Base-by-base conservation (phyloP, 2,888 invertebrate genomes). In the Tromatobia lineatoria region DNA sequence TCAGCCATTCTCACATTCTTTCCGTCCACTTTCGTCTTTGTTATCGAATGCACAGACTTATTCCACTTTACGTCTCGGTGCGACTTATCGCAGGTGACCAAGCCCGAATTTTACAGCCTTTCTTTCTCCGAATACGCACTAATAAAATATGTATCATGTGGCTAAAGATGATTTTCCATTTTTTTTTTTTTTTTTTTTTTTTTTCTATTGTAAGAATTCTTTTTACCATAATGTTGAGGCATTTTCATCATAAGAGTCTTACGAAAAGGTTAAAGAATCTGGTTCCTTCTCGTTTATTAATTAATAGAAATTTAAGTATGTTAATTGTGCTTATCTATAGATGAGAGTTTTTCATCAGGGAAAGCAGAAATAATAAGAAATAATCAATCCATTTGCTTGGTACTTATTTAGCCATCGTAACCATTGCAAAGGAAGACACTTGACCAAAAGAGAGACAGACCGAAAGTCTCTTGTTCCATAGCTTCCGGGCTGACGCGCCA, bases 401-500 rank as follows among this genome's bases (percentile, higher is more conserved):
- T 45, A 45, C 2, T 11, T 45, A 45, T 45, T 45, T 45, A 1
- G 2, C 2, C 45, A 15, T 45, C 15, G 15, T 45, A 45, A 45
- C 45, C 15, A 15, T n/a, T n/a, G n/a, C n/a, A n/a, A n/a, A n/a
- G n/a, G n/a, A n/a, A n/a, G n/a, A n/a, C n/a, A n/a, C n/a, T n/a
- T n/a, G n/a, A n/a, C n/a, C n/a, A n/a, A n/a, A n/a, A n/a, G n/a
- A n/a, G n/a, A 59, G 20, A 64, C 15, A 45, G 29, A 81, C 57
- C 20, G 73, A 61, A 38, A 20, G 73, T 61, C 47, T 78, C 67
- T 69, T 59, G 67, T n/a, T n/a, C n/a, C 61, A 29, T 52, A 50
- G 78, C 29, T 82, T 78, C 78, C 73, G 78, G 77, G 50, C 50
- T 52, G 57, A 73, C 59, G 73, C 78, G 67, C 66, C 73, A 78